Conservation (phyloP, 2,888 invertebrate species). For the Globia sparganii region DNA sequence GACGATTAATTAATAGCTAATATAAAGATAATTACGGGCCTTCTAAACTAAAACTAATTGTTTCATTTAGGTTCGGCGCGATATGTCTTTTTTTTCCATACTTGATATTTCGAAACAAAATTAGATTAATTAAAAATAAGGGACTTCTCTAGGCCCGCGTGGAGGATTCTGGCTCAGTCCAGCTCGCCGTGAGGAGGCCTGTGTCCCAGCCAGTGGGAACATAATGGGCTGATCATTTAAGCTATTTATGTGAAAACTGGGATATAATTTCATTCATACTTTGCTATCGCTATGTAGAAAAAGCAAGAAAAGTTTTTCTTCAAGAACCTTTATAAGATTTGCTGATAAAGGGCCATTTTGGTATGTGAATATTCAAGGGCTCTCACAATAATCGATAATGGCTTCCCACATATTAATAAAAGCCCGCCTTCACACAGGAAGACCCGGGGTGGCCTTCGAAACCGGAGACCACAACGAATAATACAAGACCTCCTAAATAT, state of each 20-base stretch:
- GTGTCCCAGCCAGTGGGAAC: too few relatives aligned
- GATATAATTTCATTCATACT: not conserved
- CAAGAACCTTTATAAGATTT: not conserved
- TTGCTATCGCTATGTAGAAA: not conserved
- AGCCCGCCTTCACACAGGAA: slow-evolving; percentile 26
- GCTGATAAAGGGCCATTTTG: slow-evolving; percentile 3
- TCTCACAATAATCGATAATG: slow-evolving; percentile 13
- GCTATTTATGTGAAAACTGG: not conserved
- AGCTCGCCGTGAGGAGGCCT: too few relatives aligned
- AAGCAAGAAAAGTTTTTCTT: too few relatives aligned
- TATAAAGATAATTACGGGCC: not conserved
- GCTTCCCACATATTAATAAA: slow-evolving; percentile 43
- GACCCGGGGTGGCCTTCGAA: slow-evolving; percentile 48
- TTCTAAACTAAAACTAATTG: not conserved
- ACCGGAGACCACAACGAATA: slow-evolving; percentile 47
- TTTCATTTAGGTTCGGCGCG: not conserved
- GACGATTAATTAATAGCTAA: not conserved
- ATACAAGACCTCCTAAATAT: slow-evolving; percentile 37
- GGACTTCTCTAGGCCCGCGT: too few relatives aligned
- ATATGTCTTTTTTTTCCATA: not conserved
- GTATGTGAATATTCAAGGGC: slow-evolving; percentile 3
- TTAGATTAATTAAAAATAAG: not conserved
- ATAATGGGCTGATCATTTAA: too few relatives aligned
- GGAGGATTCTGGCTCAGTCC: too few relatives aligned
- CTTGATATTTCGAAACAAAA: not conserved